Conservation (phyloP, 2,888 invertebrate genomes). For the Drosophila fulvimacula region DNA sequence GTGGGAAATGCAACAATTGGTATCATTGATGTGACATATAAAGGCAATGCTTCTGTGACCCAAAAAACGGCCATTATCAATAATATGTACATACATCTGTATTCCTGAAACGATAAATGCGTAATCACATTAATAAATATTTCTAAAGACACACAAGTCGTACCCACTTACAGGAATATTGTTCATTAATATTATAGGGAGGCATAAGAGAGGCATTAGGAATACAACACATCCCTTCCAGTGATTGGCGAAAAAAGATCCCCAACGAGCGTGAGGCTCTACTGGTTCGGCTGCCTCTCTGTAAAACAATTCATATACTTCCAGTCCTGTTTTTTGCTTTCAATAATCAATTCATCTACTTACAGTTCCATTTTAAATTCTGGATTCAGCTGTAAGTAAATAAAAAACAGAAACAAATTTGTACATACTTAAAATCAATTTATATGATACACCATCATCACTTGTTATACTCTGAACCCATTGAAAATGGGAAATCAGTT, state of each 20-base stretch:
- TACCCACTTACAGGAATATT: constrained; percentile 86
- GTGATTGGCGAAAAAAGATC: constrained; percentile 87
- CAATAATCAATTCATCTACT: constrained; percentile 41
- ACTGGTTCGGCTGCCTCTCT: constrained; percentile 73
- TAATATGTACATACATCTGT: constrained; percentile 92
- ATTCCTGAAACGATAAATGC: constrained; percentile 85
- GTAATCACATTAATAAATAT: neutral
- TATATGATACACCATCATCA: too few relatives aligned
- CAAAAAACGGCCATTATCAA: constrained; percentile 93
- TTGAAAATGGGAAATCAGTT: too few relatives aligned
- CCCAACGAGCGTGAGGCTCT: constrained; percentile 51
- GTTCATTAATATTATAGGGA: constrained; percentile 89
- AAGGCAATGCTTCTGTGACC: constrained; percentile 93
- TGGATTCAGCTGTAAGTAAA: constrained; percentile 54
- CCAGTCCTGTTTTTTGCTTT: neutral
- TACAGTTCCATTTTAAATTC: constrained; percentile 78
- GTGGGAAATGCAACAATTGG: constrained; percentile 93
- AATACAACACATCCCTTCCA: constrained; percentile 91
- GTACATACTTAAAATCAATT: constrained; percentile 5
- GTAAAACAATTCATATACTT: neutral
- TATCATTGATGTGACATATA: constrained; percentile 93
- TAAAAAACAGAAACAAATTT: constrained; percentile 29
- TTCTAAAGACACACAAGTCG: neutral
- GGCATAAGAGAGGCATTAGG: constrained; percentile 88
- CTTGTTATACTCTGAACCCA: too few relatives aligned